Evolutionary conservation across 2,113 vertebrate genomes (phyloP).

Genomic region (Tragelaphus imberbis): DNA sequence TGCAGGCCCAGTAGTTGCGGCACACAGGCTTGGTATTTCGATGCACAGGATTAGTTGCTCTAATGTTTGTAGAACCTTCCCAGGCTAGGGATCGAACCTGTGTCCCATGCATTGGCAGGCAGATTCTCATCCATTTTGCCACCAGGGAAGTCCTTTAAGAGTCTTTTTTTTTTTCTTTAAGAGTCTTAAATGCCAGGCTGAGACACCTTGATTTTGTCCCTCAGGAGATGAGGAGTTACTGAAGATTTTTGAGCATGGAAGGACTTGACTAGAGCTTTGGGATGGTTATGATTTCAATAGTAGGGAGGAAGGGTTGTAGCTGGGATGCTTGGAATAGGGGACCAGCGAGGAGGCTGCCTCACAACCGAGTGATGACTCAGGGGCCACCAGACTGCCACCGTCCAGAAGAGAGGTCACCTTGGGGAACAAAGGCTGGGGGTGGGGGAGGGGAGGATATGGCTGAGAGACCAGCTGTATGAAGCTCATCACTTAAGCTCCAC

Average conservation of each 20-base stretch:
- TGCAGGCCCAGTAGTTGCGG: background rate
- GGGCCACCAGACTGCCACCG: background rate
- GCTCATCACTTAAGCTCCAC: background rate
- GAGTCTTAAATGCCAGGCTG: background rate
- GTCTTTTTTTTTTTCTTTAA: background rate
- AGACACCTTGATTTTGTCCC: background rate
- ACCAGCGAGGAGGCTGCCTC: background rate
- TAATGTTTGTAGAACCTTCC: background rate
- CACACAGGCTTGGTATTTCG: background rate
- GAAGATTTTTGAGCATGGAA: background rate
- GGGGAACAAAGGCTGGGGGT: background rate
- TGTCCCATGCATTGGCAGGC: background rate
- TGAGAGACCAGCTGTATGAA: background rate
- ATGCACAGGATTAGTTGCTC: background rate
- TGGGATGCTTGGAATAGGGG: background rate
- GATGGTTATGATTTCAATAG: background rate
- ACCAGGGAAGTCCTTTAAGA: background rate
- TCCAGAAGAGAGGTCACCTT: background rate
- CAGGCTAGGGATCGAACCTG: background rate
- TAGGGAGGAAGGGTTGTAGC: background rate
- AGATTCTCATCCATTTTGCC: background rate
- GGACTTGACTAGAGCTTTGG: background rate
- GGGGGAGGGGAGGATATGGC: rapidly evolving
- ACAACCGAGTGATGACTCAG: no score
- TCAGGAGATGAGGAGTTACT: background rate